phyloP scores from a whole-genome alignment of 2,888 invertebrate genomes.

The Phaedon cochleariae region DNA sequence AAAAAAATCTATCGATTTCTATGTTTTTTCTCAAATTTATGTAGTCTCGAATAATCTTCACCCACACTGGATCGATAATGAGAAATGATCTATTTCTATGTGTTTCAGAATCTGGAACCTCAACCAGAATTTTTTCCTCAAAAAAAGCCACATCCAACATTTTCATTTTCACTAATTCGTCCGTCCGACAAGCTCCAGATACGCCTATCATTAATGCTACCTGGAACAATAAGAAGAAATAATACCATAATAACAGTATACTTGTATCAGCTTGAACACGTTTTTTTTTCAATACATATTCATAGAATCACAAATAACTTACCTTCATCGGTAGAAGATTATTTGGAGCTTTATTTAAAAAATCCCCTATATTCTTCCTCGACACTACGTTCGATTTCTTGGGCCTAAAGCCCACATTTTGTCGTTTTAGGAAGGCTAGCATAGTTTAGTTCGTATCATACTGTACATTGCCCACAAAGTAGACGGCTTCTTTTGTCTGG shows the following conservation, averaged over 20 bases:
- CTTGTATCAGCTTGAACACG: slow-evolving; percentile 12
- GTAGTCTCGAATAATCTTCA: too few species aligned
- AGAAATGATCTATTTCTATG: too few species aligned
- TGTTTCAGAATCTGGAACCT: too few species aligned
- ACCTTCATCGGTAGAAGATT: neutral
- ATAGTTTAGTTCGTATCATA: slow-evolving; percentile 2
- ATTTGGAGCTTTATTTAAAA: slow-evolving; percentile 13
- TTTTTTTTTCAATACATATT: neutral
- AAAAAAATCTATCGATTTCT: slow-evolving; percentile 9
- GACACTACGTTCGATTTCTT: neutral
- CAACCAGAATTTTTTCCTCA: neutral
- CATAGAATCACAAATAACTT: neutral
- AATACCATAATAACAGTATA: slow-evolving; percentile 1
- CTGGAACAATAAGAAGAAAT: neutral
- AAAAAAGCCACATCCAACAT: slow-evolving; percentile 6
- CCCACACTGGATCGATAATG: too few species aligned
- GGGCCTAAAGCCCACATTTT: neutral
- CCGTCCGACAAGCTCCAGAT: slow-evolving; percentile 11
- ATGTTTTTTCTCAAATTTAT: too few species aligned
- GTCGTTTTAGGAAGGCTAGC: neutral
- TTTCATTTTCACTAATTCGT: slow-evolving; percentile 11
- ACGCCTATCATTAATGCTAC: too few species aligned
- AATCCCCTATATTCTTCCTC: slow-evolving; percentile 1
- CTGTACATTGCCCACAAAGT: slow-evolving; percentile 10
- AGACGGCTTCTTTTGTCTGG: slow-evolving; percentile 7